Percentiles rank a stretch among this genome's conserved stretches.
phyloP scores from a whole-genome alignment of 2,888 invertebrate species.

The Isoperla grammatica region DNA sequence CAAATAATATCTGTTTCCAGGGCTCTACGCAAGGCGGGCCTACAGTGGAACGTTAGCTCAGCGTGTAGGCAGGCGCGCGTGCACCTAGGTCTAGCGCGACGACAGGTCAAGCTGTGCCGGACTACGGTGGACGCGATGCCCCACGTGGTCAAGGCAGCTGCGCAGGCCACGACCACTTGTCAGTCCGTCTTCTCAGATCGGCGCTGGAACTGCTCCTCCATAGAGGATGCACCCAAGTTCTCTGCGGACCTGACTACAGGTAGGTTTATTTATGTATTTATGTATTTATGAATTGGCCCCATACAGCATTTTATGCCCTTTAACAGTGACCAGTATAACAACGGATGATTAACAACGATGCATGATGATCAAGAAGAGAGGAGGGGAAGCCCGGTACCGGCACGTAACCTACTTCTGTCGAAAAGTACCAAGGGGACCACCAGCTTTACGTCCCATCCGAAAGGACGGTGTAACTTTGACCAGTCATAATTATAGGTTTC shows the following conservation, averaged over 20 bases:
- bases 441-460: too few relatives aligned
- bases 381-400: too few relatives aligned
- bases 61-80: slow-evolving; percentile 36
- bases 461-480: background rate
- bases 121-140: slow-evolving; percentile 52
- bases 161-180: slow-evolving; percentile 62
- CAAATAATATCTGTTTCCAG: slow-evolving; percentile 13
- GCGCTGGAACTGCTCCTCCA: slow-evolving; percentile 79
- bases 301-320: too few relatives aligned
- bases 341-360: too few relatives aligned
- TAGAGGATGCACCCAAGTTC: slow-evolving; percentile 63
- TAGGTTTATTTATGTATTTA: slow-evolving; percentile 41
- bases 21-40: slow-evolving; percentile 20
- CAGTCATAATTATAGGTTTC: too few relatives aligned
- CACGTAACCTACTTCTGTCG: too few relatives aligned
- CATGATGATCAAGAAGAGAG: too few relatives aligned
- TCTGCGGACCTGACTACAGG: slow-evolving; percentile 74
- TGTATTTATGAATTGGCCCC: too few relatives aligned
- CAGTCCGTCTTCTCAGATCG: slow-evolving; percentile 63
- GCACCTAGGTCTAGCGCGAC: slow-evolving; percentile 32
- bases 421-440: too few relatives aligned
- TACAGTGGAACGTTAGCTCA: slow-evolving; percentile 19
- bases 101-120: slow-evolving; percentile 38
- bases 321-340: too few relatives aligned
- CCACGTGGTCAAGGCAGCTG: slow-evolving; percentile 67